phyloP scores from a whole-genome alignment of 1,140 invertebrate species.

The Halesus radiatus region DNA sequence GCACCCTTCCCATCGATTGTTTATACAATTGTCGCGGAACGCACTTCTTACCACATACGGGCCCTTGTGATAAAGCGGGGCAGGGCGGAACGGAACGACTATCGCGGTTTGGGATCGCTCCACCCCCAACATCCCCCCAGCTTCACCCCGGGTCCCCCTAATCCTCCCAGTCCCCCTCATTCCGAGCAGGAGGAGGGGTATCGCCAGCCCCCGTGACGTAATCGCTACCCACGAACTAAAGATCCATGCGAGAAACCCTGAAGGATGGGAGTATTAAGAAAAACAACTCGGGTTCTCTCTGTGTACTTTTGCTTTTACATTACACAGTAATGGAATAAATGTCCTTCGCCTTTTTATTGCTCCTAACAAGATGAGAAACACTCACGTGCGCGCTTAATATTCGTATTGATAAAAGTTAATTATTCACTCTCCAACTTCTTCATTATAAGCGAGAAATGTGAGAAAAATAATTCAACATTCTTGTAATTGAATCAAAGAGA shows the following conservation, averaged over 20 bases:
- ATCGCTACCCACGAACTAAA: conserved; percentile 28
- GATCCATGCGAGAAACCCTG: not conserved
- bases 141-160: not conserved
- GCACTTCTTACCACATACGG: not conserved
- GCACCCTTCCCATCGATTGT: not conserved
- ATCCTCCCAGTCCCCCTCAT: not conserved
- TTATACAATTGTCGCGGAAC: not conserved
- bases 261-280: conserved; percentile 6
- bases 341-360: conserved; percentile 10
- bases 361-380: not conserved
- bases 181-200: not conserved
- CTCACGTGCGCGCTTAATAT: not conserved
- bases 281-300: conserved; percentile 1
- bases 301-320: not conserved
- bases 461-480: not conserved
- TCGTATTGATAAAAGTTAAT: too few species aligned
- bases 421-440: not conserved
- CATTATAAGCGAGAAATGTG: not conserved
- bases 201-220: conserved; percentile 9
- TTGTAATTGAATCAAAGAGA: not conserved
- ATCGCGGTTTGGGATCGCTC: conserved; percentile 31
- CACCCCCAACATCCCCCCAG: not conserved
- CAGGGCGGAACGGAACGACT: conserved; percentile 25
- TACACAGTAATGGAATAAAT: not conserved
- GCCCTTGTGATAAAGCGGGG: conserved; percentile 14